Base-by-base conservation (phyloP, 1,140 invertebrate genomes). In the Drosophila pseudoobscura region DNA sequence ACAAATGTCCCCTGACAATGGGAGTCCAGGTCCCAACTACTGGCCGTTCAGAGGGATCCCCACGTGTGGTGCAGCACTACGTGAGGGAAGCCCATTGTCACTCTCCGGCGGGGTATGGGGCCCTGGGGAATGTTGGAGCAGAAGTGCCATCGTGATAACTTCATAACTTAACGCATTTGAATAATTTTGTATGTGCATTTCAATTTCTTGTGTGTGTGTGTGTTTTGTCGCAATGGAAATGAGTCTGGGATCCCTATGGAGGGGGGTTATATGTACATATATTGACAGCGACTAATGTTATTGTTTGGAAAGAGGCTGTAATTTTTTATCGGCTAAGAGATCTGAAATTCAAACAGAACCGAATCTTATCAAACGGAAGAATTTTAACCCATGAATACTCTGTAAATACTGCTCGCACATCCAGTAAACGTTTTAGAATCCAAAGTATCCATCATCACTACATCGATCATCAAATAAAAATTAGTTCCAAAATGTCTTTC, bases 101-200 rank as follows among this genome's bases (percentile, higher is more conserved):
- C 66, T 76, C 58, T 65, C 43, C 52, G 51, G 52, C 8, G 45
- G 15, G 31, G 29, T 54, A 73, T 50, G 57, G 58, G 65, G 64
- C 35, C 11, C n/a, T n/a, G 26, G 51, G 62, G 51, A 74, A 55
- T 29, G 50, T 46, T 56, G 43, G 71, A 53, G 59, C 60, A 75
- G 75, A 70, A 73, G 83, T 88, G 83, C 66, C 83, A 88, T 88
- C 83, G 79, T 88, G 83, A 88, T 88, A 88, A 88, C 83, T 88
- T 88, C 83, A 88, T 88, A 88, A 88, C 83, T 88, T 76, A 88
- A 22, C 75, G 75, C 68, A 88, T 88, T 88, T 88, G 75, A 88
- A 88, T 88, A 88, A 88, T 88, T 88, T 88, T 64, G 83, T 88
- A 88, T 88, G 83, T 83, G 83, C 83, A 88, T 88, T 88, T 88